Evolutionary conservation across 2,113 vertebrate species (phyloP), one percentile per base, ranked within the genome.

Genomic region (Hydrolagus affinis): DNA sequence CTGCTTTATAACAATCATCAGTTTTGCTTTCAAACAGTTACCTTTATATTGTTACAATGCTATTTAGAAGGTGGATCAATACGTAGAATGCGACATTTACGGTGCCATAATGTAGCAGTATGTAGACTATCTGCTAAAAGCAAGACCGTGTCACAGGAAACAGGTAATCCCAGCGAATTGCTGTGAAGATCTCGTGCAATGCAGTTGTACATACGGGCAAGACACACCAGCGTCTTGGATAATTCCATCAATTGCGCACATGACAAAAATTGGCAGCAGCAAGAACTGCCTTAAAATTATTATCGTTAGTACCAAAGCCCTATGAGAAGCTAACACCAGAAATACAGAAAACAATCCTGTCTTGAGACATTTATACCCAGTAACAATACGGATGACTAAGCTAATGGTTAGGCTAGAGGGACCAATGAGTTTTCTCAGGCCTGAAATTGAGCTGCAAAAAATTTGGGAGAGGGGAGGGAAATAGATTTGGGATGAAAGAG

Each of bases 1-100:
- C 78, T 68, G 78, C 62, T 83, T 83, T 83, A 83, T 83, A 83
- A 83, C 78, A 83, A 64, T 83, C 62, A 83, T 83, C 78, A 66
- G 62, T 83, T 83, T 83, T 83, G 60, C 78, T 83, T 83, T 83
- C 62, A 78, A 62, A 62, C 76, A 83, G 78, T 83, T 83, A 83
- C 78, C 78, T 83, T 66, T 83, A 83, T 83, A 66, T 83, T 83
- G 62, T 83, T 83, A 66, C 44, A 75, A 30, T 60, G 78, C 62
- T 62, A 66, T 83, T 83, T 66, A 83, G 78, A 83, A 66, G 60
- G 62, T 68, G 30, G 66, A 68, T 83, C 17, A 28, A 62, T 83
- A 66, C 32, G 59, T 83, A 66, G 78, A 83, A 62, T 68, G 78
- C 21, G 30, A 83, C 11, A 68, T 19, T 62, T 83, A 64, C 78